A percentile compares a stretch with the other conserved stretches of the same genome.
phyloP scores from a whole-genome alignment of 2,113 vertebrate genomes.

The Blennius ocellaris region DNA sequence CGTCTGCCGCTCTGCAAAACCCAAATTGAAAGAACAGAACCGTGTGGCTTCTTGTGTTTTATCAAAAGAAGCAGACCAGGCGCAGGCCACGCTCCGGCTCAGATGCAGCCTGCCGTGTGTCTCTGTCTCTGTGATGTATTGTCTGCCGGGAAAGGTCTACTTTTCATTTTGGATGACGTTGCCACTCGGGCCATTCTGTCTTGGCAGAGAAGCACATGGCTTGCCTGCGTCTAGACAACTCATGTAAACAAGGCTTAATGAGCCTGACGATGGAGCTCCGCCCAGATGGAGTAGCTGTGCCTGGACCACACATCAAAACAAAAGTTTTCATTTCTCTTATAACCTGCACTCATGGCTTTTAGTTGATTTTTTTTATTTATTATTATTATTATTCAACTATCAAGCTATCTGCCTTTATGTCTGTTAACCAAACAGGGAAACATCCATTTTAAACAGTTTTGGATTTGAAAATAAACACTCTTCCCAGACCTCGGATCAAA shows the following conservation, averaged over 20 bases:
- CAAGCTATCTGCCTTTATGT: constrained; percentile 3
- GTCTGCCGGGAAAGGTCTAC: constrained; percentile 57
- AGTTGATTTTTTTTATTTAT: not conserved
- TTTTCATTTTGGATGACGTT: constrained; percentile 74
- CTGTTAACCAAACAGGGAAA: not conserved
- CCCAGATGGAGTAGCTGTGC: constrained; percentile 34
- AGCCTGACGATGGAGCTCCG: constrained; percentile 49
- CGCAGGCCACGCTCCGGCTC: constrained; percentile 29
- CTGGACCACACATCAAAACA: constrained; percentile 43
- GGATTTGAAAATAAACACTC: too few species aligned
- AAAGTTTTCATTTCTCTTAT: constrained; percentile 26
- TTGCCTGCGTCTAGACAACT: constrained; percentile 71
- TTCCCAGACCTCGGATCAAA: too few species aligned
- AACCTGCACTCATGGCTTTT: constrained; percentile 20
- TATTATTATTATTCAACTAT: constrained; percentile 3
- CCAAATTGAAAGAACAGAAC: constrained; percentile 64
- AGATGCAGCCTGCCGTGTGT: constrained; percentile 27
- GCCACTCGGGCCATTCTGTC: constrained; percentile 48
- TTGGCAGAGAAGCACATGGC: constrained; percentile 62
- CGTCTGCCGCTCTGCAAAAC: constrained; percentile 50
- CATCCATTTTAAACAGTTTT: too few species aligned
- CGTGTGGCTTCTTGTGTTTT: constrained; percentile 47
- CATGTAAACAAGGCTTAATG: constrained; percentile 78
- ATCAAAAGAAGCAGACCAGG: constrained; percentile 59
- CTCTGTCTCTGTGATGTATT: constrained; percentile 59